phyloP scores from a whole-genome alignment of 2,113 vertebrate genomes.

The Chelonoidis abingdonii region DNA sequence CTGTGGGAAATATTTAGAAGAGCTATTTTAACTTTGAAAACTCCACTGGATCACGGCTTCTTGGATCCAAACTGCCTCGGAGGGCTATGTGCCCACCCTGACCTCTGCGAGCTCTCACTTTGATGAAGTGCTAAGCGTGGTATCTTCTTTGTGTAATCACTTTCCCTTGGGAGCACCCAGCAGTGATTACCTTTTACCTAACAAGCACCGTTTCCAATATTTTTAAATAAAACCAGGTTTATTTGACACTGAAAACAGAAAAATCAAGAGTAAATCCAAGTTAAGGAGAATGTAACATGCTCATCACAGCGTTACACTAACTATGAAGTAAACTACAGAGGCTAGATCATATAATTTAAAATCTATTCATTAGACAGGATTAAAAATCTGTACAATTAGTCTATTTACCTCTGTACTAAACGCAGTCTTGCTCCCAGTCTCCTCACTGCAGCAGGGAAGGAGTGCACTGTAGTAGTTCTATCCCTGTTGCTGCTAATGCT shows the following conservation, averaged over 20 bases:
- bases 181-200: neutral
- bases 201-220: neutral
- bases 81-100: neutral
- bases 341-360: neutral
- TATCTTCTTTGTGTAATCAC: neutral
- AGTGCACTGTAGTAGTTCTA: fast-evolving
- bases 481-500: neutral
- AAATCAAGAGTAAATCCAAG: neutral
- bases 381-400: neutral
- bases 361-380: neutral
- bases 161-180: neutral
- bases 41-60: neutral
- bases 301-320: neutral
- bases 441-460: neutral
- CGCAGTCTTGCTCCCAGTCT: neutral
- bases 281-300: neutral
- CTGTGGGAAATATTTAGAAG: neutral
- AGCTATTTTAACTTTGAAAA: neutral
- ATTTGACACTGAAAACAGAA: neutral
- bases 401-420: fast-evolving
- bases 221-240: neutral
- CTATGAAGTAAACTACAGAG: fast-evolving
- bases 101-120: neutral
- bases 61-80: neutral
- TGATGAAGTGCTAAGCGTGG: neutral